Base-by-base conservation (phyloP, 2,113 vertebrate genomes). In the Motacilla tschutschensis region DNA sequence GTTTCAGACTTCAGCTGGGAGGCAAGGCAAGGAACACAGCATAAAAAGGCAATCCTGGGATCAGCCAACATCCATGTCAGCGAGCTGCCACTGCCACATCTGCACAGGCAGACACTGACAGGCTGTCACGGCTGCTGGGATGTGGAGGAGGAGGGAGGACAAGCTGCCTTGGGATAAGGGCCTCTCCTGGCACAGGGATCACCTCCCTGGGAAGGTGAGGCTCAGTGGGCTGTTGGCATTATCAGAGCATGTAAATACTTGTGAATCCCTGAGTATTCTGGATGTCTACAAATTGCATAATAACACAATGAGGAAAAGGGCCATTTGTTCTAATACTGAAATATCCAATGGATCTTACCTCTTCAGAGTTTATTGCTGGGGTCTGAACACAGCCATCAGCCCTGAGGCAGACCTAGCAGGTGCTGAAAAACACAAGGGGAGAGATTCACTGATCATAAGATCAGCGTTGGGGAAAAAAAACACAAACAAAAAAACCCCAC, bases 171-270 rank as follows among this genome's bases (percentile, higher is more conserved):
- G 63, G 79, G 20, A 50, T 10, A 26, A 38, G n/a, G 26, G 36
- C 62, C 53, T 66, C 51, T 70, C 57, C 48, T 24, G 44, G 67
- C 57, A 77, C 29, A 38, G 20, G 35, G 59, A 33, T 33, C 62
- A 63, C 53, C 8, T 4, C 69, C n/a, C 48, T 62, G 69, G 15
- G 60, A 79, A 90, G 75, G 81, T 44, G 38, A 62, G 79, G 60
- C 85, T 79, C 72, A 57, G 40, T 47, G 55, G 47, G 69, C 46
- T 87, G 43, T 21, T 91, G 60, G 64, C 47, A 78, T 35, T 38
- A 43, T 31, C 58, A 65, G 55, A 36, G 62, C 73, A 57, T 58
- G 62, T 64, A 80, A 93, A 85, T 43, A 87, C 75, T 73, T 85
- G 79, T 65, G 47, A 51, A 31, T 78, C 29, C 51, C 17, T 26